A percentile compares a stretch with the other conserved stretches of the same genome.
phyloP scores from a whole-genome alignment of 2,797 vertebrate genomes.

The Melanotaenia parkinsoni region DNA sequence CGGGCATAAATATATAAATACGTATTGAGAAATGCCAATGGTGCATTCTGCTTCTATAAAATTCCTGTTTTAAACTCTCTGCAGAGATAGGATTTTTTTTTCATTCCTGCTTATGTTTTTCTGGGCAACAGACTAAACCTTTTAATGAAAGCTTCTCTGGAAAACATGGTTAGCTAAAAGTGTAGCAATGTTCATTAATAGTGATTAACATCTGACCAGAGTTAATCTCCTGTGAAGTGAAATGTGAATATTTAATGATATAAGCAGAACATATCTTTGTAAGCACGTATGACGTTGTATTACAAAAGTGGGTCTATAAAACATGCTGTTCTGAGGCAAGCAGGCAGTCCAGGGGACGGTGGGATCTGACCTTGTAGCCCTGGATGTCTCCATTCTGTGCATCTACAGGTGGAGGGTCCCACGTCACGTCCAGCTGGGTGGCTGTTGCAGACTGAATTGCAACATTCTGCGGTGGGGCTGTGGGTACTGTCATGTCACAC shows the following conservation, averaged over 20 bases:
- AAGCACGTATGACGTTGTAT: neutral
- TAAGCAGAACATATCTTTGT: neutral
- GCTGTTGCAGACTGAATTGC: slow-evolving; percentile 88
- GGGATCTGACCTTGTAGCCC: slow-evolving; percentile 91
- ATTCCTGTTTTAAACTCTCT: slow-evolving; percentile 45
- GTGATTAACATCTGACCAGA: neutral
- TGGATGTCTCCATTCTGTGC: slow-evolving; percentile 96
- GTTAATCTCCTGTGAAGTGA: slow-evolving; percentile 21
- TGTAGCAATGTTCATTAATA: slow-evolving; percentile 39
- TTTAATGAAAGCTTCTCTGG: slow-evolving; percentile 10
- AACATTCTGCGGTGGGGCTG: slow-evolving; percentile 89
- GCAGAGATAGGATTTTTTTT: slow-evolving; percentile 49
- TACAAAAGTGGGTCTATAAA: neutral
- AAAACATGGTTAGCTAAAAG: slow-evolving; percentile 22
- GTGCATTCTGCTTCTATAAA: slow-evolving; percentile 37
- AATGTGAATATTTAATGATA: slow-evolving; percentile 27
- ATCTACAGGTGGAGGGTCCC: slow-evolving; percentile 91
- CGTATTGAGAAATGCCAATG: neutral
- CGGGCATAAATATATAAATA: slow-evolving; percentile 30
- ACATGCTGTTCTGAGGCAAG: neutral
- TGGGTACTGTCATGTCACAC: slow-evolving; percentile 85
- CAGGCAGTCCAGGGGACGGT: too few relatives aligned
- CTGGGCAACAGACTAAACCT: slow-evolving; percentile 14
- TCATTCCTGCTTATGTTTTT: slow-evolving; percentile 1
- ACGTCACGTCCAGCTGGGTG: slow-evolving; percentile 94